These are phyloP conservation scores for Euura saliciscinereae DNA, from an alignment of 1,140 invertebrate species.

Conservation along the genomic window DNA sequence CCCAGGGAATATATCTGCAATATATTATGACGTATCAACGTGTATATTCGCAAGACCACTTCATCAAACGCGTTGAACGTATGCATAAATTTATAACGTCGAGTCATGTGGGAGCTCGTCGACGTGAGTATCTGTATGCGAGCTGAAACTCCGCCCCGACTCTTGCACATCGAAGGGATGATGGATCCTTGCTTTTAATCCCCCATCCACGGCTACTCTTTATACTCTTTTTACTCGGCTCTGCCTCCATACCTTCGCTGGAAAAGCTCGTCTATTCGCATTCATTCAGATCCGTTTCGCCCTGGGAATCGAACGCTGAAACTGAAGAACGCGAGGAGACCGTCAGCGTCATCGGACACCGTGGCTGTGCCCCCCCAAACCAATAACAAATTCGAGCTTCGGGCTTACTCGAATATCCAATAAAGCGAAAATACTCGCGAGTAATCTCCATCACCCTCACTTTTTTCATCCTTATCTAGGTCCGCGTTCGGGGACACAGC, in stretches of 20 bases:
- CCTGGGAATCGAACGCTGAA: too few species aligned
- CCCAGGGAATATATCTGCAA: too few species aligned
- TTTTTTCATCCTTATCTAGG: too few species aligned
- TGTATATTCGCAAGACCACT: background rate
- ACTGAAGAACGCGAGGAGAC: background rate
- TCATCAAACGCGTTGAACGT: background rate
- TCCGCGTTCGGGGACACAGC: too few species aligned
- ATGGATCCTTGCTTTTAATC: constrained; percentile 7
- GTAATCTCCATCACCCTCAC: background rate
- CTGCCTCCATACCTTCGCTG: background rate
- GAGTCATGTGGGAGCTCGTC: background rate
- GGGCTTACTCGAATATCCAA: constrained; percentile 1
- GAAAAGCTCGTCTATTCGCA: background rate
- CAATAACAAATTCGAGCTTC: constrained; percentile 5
- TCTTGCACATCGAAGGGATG: constrained; percentile 6
- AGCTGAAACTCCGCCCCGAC: background rate
- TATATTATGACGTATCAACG: background rate
- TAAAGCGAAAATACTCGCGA: background rate
- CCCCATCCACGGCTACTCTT: background rate
- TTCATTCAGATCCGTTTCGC: background rate
- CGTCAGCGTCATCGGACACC: constrained; percentile 4
- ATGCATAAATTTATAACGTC: background rate
- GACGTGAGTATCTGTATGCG: background rate
- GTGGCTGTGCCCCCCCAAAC: background rate
- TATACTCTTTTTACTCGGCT: background rate